A percentile compares a stretch with the other conserved stretches of the same genome.
phyloP scores from a whole-genome alignment of 2,888 invertebrate species.

The Philhelius pedissequus region DNA sequence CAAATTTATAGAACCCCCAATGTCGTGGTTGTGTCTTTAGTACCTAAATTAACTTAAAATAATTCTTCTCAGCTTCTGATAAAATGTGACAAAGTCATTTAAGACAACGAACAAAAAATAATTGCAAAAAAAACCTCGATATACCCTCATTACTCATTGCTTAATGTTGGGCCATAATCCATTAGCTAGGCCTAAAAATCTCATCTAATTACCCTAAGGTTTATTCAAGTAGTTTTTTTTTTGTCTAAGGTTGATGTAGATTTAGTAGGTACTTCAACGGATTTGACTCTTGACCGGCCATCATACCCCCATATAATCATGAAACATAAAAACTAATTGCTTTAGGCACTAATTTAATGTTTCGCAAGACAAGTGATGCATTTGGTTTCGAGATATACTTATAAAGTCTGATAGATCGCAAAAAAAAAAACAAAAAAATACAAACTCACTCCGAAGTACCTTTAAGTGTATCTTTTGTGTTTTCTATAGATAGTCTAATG shows the following conservation, averaged over 20 bases:
- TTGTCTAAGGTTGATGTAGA: neutral
- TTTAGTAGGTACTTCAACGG: neutral
- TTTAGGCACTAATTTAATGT: constrained; percentile 40
- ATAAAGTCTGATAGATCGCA: neutral
- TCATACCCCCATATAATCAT: constrained; percentile 29
- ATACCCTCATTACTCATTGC: constrained; percentile 33
- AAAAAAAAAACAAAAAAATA: neutral
- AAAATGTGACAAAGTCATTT: neutral
- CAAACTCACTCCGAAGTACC: neutral
- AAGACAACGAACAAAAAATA: neutral
- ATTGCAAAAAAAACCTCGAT: neutral
- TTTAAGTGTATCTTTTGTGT: neutral
- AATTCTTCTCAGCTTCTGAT: neutral
- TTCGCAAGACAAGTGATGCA: constrained; percentile 5
- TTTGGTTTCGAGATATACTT: neutral
- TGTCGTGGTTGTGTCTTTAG: neutral
- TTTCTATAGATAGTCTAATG: neutral
- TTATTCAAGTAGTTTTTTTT: neutral
- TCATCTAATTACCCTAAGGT: constrained; percentile 45
- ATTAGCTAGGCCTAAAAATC: constrained; percentile 32
- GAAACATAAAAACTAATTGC: constrained; percentile 46
- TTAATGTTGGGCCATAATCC: constrained; percentile 45
- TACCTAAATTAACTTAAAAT: neutral
- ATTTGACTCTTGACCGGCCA: constrained; percentile 2
- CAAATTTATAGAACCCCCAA: neutral